Evolutionary conservation across 2,888 invertebrate species (phyloP), one percentile per base, ranked within the genome.

Genomic region (Petrolisthes manimaculis): DNA sequence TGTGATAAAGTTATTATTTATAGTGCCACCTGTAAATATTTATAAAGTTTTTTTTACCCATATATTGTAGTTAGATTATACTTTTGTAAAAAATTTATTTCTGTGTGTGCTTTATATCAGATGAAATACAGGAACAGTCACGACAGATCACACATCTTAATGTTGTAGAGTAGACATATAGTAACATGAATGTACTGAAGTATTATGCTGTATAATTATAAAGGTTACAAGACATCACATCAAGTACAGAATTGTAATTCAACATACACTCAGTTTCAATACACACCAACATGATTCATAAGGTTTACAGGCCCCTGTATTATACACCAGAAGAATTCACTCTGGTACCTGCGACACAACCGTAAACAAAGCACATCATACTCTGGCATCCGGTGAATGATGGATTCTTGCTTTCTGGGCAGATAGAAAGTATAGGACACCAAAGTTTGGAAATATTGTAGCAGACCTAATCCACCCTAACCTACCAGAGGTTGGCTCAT

Each of bases 361-460:
- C 81, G 81, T 86, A 37, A 75, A 54, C 54, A 61, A 67, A 86
- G 85, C 79, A 81, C 79, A 81, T 74, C 81, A 82, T 81, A 81
- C 80, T 81, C 55, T 61, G 56, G 75, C 75, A 75, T 51, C 54
- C 14, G 24, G 37, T 24, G 37, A 71, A 75, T 71, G 51, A 69
- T 61, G 54, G 69, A 56, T 61, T 71, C 71, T n/a, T 81, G 80
- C 80, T 81, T 51, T 74, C 80, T 74, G 75, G 80, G 81, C 53
- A 74, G 81, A 86, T 55, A 74, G 79, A 86, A 71, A 67, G n/a
- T 37, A 24, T 37, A 37, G 37, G 37, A 37, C 37, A 37, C 9
- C 69, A 69, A 14, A 18, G 69, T n/a, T 18, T 69, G n/a, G n/a
- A 18, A 69, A 14, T n/a, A 69, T 69, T 18, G 14, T n/a, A 69